Conservation (phyloP, 2,113 vertebrate species). For the Gambusia holbrooki region DNA sequence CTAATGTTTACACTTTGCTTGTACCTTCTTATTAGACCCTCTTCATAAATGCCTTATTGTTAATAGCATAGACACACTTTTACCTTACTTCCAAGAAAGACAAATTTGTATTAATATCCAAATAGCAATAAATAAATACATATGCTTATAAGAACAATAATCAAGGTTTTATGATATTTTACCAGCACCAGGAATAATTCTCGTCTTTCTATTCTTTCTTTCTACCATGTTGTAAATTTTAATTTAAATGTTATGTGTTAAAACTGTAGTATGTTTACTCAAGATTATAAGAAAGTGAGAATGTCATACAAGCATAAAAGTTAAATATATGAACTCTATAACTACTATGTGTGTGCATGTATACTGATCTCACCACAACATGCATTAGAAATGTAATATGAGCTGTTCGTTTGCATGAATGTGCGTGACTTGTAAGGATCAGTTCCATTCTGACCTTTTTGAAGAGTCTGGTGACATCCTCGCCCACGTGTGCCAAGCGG, state of each 20-base stretch:
- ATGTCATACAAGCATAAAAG: not conserved
- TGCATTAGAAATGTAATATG: constrained; percentile 21
- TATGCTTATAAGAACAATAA: not conserved
- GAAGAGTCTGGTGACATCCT: constrained; percentile 98
- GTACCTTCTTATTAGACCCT: no score
- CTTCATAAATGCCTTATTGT: no score
- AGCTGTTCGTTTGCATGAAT: constrained; percentile 17
- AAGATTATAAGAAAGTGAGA: not conserved
- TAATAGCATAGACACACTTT: no score
- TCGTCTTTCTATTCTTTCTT: no score
- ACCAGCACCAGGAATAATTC: not conserved
- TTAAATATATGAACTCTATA: not conserved
- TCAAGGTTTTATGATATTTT: no score
- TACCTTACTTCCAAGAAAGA: no score
- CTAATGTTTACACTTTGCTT: no score
- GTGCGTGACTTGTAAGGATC: constrained; percentile 17
- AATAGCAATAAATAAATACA: no score
- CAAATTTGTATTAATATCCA: no score
- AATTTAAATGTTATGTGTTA: no score
- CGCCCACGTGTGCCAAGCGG: constrained; percentile 93
- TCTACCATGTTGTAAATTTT: no score
- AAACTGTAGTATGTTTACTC: not conserved
- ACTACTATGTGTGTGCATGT: constrained; percentile 1
- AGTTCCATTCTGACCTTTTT: constrained; percentile 88
- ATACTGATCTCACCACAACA: not conserved